A percentile compares a stretch with the other conserved stretches of the same genome.
Evolutionary conservation across 1,140 invertebrate species (phyloP).

Genomic region (Mylabris phalerata): DNA sequence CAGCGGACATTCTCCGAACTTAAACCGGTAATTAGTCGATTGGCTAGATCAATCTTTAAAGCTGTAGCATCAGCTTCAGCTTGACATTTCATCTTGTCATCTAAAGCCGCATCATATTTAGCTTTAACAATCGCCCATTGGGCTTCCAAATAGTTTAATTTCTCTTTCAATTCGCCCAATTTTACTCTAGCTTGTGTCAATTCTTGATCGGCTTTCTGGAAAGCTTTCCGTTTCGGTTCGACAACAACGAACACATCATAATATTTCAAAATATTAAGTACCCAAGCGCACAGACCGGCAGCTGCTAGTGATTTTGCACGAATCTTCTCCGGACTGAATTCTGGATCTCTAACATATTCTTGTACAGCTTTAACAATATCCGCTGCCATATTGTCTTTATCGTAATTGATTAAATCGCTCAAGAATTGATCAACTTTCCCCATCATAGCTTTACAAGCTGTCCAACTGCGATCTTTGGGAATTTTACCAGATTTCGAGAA

Average conservation of each 20-base stretch:
- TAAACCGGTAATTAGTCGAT: constrained; percentile 85
- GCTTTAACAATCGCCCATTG: constrained; percentile 66
- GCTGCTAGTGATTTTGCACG: constrained; percentile 81
- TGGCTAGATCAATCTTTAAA: constrained; percentile 82
- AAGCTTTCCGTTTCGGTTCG: constrained; percentile 74
- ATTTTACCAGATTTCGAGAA: constrained; percentile 81
- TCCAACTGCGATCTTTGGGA: constrained; percentile 91
- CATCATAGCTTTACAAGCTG: constrained; percentile 82
- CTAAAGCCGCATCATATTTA: constrained; percentile 77
- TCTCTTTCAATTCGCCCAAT: constrained; percentile 49
- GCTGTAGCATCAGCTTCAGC: constrained; percentile 77
- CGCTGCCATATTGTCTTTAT: constrained; percentile 91
- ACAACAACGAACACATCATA: constrained; percentile 89
- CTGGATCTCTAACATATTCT: constrained; percentile 56
- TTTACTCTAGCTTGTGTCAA: constrained; percentile 73
- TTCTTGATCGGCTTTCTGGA: constrained; percentile 79
- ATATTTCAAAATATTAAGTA: constrained; percentile 87
- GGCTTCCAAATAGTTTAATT: constrained; percentile 48
- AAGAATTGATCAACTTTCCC: constrained; percentile 80
- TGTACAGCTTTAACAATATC: constrained; percentile 69
- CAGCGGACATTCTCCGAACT: constrained; percentile 84
- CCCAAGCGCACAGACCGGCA: constrained; percentile 88
- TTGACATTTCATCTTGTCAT: constrained; percentile 82
- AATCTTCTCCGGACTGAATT: constrained; percentile 84
- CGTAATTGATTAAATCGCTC: constrained; percentile 77